A percentile compares a stretch with the other conserved stretches of the same genome.
phyloP scores from a whole-genome alignment of 2,797 vertebrate genomes.

The Delichon dasypus region DNA sequence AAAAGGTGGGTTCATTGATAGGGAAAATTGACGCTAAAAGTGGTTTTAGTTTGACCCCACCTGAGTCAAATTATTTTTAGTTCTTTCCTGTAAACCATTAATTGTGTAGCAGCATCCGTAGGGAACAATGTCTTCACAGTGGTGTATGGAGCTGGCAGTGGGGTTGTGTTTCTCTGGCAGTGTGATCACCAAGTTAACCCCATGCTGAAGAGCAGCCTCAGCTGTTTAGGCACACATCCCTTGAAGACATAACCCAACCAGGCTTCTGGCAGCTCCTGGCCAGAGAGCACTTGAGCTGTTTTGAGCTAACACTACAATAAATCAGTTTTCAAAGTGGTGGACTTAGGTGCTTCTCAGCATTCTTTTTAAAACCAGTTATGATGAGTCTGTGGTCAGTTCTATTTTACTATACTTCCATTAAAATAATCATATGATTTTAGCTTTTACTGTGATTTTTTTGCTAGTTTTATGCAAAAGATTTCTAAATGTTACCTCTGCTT shows the following conservation, averaged over 20 bases:
- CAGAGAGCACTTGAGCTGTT: accelerated
- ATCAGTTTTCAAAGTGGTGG: accelerated
- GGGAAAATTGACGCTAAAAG: background rate
- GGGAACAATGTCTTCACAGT: background rate
- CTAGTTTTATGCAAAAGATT: background rate
- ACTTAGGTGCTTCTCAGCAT: background rate
- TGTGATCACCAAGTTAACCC: accelerated
- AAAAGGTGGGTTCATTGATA: accelerated
- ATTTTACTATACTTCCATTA: background rate
- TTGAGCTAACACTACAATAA: background rate
- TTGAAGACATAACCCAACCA: background rate
- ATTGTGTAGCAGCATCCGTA: background rate
- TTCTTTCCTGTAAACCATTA: background rate
- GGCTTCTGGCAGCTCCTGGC: background rate
- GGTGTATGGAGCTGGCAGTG: background rate
- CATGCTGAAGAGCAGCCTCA: background rate
- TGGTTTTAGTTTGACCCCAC: background rate
- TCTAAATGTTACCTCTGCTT: constrained; percentile 24
- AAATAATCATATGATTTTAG: background rate
- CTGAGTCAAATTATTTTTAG: background rate
- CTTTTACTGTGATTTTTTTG: background rate
- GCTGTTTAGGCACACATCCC: accelerated
- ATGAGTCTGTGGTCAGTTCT: background rate
- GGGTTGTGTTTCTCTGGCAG: background rate
- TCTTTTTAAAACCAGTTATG: background rate